Evolutionary conservation across 2,113 vertebrate genomes (phyloP).

Genomic region (Lonchura striata): DNA sequence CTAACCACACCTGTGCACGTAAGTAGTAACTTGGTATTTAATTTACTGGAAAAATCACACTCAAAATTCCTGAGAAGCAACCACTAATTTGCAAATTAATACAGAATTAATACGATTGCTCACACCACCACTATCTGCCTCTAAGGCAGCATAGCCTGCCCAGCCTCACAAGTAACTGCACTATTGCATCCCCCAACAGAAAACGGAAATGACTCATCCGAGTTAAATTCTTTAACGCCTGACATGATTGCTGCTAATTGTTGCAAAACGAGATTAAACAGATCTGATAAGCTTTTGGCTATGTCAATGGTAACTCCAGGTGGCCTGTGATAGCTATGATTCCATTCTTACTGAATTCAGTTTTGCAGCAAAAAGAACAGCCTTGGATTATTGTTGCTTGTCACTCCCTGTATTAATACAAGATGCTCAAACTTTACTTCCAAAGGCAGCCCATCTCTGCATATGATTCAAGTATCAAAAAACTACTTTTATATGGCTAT

Average conservation of each 20-base stretch:
- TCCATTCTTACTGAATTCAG: neutral
- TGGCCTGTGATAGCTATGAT: neutral
- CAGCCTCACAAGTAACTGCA: neutral
- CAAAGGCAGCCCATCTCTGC: neutral
- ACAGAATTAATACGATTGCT: neutral
- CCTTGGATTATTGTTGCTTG: neutral
- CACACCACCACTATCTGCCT: neutral
- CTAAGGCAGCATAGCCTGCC: neutral
- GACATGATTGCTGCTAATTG: slow-evolving; percentile 42
- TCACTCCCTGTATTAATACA: neutral
- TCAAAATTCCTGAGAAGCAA: neutral
- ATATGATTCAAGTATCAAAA: neutral
- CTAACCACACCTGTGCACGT: accelerated
- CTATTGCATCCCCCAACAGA: slow-evolving; percentile 1
- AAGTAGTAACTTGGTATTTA: neutral
- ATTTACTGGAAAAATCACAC: neutral
- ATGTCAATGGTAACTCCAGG: neutral
- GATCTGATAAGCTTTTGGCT: slow-evolving; percentile 32
- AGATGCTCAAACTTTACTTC: neutral
- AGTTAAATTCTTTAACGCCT: slow-evolving; percentile 48
- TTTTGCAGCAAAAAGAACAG: neutral
- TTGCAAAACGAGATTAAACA: slow-evolving; percentile 55
- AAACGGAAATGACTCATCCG: slow-evolving; percentile 65
- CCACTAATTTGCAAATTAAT: neutral
- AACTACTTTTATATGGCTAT: neutral